Evolutionary conservation across 2,888 invertebrate genomes (phyloP).

Genomic region (Cryptocheilus praepositus): DNA sequence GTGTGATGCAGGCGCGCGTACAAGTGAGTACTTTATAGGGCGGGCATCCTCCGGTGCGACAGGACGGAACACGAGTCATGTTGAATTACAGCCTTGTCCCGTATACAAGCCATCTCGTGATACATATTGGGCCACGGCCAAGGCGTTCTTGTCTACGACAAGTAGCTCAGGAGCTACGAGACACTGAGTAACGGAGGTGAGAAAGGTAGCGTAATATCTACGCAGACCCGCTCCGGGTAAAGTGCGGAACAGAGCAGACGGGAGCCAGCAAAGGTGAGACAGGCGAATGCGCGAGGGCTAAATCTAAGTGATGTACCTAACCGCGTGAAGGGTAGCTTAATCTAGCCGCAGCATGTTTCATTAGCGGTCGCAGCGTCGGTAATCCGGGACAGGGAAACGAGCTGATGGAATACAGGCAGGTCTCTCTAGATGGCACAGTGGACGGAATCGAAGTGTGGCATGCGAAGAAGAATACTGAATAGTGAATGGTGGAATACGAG

Average conservation of each 20-base stretch:
- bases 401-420: no score
- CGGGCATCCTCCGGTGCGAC: no score
- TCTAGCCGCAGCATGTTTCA: constrained; percentile 47
- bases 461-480: no score
- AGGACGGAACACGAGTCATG: constrained; percentile 28
- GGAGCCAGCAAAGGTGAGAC: background rate
- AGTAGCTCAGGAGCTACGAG: constrained; percentile 6
- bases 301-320: no score
- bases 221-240: background rate
- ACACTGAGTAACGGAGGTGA: constrained; percentile 28
- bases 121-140: constrained; percentile 39
- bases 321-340: constrained; percentile 18
- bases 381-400: constrained; percentile 27
- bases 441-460: no score
- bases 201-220: no score
- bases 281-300: background rate
- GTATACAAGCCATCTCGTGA: constrained; percentile 34
- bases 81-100: constrained; percentile 41
- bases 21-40: no score
- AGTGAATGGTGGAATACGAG: no score
- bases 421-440: constrained; percentile 10
- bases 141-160: constrained; percentile 10
- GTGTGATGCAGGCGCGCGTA: no score
- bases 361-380: constrained; percentile 49
- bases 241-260: background rate